Base-by-base conservation (phyloP, 2,888 invertebrate species). In the Pegoplata infirma region DNA sequence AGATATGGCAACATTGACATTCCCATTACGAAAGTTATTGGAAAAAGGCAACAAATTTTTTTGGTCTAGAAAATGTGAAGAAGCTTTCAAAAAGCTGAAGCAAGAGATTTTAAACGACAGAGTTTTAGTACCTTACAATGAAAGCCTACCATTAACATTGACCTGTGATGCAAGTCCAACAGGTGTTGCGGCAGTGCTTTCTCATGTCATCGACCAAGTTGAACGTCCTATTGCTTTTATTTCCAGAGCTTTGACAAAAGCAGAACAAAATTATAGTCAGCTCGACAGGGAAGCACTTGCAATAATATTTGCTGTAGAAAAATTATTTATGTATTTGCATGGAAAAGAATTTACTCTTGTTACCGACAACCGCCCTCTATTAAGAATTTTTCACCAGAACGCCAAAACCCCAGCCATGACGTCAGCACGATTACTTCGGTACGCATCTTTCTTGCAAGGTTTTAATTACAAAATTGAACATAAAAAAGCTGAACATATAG, bases 381-480 rank as follows among this genome's bases (percentile, higher is more conserved):
- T 36, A 2, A 10, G 56, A 16, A 76, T 63, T 49, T 69, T 76
- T 12, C 69, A 76, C 55, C 53, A 59, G 32, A 53, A 74, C 28
- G 10, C 72, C 12, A 63, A 78, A 55, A 28, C 74, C 23, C 69
- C 68, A 16, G 58, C 49, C 16, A 78, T 72, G 59, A 58, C 76
- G 28, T 72, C 64, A 44, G 63, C 64, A 14, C 64, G 76, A 67
- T 40, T 47, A 6, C 58, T 46, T 0, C 14, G 74, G n/a, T 75
- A 58, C 21, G 66, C 67, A 14, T 47, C 44, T 12, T 76, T 71
- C 84, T 32, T 75, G 6, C 66, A 72, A 17, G 68, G 71, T 4
- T 78, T 71, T 14, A 71, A 75, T 36, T 75, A 79, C 44, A 67
- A 67, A 58, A 69, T 81, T 28, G 4, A 53, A 28, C 63, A 58